These are phyloP conservation scores for Chymomyza caudatula DNA, from an alignment of 2,888 invertebrate species.

Conservation along the genomic window DNA sequence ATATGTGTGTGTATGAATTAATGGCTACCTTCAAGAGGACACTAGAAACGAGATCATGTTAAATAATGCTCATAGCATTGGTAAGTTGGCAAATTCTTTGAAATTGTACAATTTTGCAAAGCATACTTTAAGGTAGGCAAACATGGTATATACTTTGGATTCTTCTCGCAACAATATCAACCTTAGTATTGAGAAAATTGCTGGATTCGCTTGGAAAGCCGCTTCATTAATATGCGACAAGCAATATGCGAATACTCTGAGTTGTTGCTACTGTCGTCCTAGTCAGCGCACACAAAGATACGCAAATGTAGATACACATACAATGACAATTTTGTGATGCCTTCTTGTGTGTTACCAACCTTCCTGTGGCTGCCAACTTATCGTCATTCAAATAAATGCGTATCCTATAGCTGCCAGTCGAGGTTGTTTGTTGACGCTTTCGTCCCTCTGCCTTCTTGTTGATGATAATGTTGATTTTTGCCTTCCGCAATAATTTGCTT, in stretches of 20 bases:
- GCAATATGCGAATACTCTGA: conserved; percentile 56
- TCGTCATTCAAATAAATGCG: conserved; percentile 53
- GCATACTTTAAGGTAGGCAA: conserved; percentile 1
- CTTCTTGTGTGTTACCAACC: conserved; percentile 11
- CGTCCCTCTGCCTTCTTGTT: conserved; percentile 23
- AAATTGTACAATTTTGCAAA: background rate
- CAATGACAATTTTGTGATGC: background rate
- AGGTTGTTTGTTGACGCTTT: background rate
- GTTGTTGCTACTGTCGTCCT: background rate
- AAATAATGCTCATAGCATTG: conserved; percentile 47
- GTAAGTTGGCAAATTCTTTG: conserved; percentile 39
- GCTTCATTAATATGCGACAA: conserved; percentile 68
- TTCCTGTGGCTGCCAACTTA: conserved; percentile 23
- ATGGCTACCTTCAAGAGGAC: conserved; percentile 19
- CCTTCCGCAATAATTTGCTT: conserved; percentile 73
- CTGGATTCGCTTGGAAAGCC: conserved; percentile 33
- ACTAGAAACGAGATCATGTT: conserved; percentile 45
- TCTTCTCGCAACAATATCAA: conserved; percentile 8
- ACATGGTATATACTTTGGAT: background rate
- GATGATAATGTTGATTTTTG: conserved; percentile 72
- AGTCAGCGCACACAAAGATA: too few relatives aligned
- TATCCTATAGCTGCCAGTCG: conserved; percentile 45
- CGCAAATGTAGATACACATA: background rate
- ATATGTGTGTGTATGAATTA: background rate
- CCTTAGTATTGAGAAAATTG: conserved; percentile 67